phyloP scores from a whole-genome alignment of 2,113 vertebrate species.

The Esox niger region DNA sequence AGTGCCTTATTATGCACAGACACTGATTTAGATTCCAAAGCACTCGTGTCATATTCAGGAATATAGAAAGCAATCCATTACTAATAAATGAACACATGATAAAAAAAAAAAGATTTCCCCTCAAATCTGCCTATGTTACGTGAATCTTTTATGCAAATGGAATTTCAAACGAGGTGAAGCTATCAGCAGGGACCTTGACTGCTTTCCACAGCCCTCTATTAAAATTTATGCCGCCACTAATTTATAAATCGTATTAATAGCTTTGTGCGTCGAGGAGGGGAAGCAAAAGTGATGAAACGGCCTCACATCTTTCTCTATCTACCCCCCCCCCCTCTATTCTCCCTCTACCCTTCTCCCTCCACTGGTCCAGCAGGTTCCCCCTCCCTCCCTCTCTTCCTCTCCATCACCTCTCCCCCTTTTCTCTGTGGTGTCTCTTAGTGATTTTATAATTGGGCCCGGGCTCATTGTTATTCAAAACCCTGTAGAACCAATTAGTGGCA shows the following conservation, averaged over 20 bases:
- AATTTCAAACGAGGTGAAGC: constrained; percentile 80
- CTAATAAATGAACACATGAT: constrained; percentile 75
- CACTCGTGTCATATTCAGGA: constrained; percentile 58
- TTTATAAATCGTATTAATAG: constrained; percentile 81
- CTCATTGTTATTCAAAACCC: constrained; percentile 75
- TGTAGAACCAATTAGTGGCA: constrained; percentile 79
- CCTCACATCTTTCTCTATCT: constrained; percentile 36
- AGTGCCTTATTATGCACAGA: constrained; percentile 63
- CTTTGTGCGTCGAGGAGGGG: constrained; percentile 48
- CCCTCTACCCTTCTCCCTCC: constrained; percentile 43
- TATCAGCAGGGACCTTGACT: constrained; percentile 72
- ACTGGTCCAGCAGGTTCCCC: constrained; percentile 35
- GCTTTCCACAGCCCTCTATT: constrained; percentile 77
- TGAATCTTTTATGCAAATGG: constrained; percentile 86
- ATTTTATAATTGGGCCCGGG: constrained; percentile 76
- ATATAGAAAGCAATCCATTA: constrained; percentile 69
- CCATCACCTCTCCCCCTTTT: neutral
- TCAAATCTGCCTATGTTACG: constrained; percentile 71
- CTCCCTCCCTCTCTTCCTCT: constrained; percentile 19
- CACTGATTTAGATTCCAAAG: constrained; percentile 72
- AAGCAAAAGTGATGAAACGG: constrained; percentile 54
- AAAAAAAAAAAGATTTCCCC: constrained; percentile 63
- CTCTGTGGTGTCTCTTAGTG: constrained; percentile 53
- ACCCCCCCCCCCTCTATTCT: constrained; percentile 15
- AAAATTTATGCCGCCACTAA: constrained; percentile 81